These are phyloP conservation scores for Psilopogon haemacephalus DNA, from an alignment of 2,113 vertebrate genomes.

Conservation along the genomic window DNA sequence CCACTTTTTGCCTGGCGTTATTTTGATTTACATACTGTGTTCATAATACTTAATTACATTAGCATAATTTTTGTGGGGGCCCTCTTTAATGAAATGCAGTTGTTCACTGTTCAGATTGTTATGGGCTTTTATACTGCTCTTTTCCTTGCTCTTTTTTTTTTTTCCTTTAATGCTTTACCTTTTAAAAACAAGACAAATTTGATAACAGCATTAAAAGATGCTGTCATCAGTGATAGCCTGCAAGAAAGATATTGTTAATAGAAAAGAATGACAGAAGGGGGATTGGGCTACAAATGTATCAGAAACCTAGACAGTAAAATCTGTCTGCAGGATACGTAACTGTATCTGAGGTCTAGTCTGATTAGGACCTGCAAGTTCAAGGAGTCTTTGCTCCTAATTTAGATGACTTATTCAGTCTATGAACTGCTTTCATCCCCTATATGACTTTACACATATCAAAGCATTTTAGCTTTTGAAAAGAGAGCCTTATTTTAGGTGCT, in stretches of 20 bases:
- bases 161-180: not conserved
- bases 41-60: slow-evolving; percentile 66
- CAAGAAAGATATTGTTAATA: not conserved
- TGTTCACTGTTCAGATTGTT: slow-evolving; percentile 8
- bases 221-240: not conserved
- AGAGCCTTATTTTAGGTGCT: not conserved
- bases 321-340: not conserved
- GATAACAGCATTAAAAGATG: not conserved
- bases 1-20: not conserved
- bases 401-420: not conserved
- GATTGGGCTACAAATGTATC: not conserved
- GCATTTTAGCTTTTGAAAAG: not conserved
- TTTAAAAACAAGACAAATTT: slow-evolving; percentile 7
- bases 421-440: not conserved
- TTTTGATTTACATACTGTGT: slow-evolving; percentile 63
- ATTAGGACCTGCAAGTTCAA: not conserved
- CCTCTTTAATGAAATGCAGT: slow-evolving; percentile 17
- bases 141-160: not conserved
- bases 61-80: slow-evolving; percentile 23
- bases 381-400: not conserved
- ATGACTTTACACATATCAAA: not conserved
- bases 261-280: not conserved
- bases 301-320: not conserved
- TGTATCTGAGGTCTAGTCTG: not conserved
- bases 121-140: not conserved